Base-by-base conservation (phyloP, 2,888 invertebrate genomes). In the Rhyacophila evoluta region DNA sequence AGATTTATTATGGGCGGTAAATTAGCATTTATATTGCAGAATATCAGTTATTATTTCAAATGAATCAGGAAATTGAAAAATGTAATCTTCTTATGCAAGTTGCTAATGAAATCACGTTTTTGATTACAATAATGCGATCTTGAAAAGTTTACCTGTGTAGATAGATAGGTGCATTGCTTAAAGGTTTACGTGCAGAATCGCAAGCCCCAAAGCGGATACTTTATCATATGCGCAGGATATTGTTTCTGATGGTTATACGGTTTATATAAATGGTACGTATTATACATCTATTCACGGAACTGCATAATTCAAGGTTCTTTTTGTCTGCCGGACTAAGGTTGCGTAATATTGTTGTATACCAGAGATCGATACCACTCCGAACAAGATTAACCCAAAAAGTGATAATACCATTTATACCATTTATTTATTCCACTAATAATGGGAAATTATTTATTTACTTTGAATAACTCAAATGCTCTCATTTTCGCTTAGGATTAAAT, bases 221-320 rank as follows among this genome's bases (percentile, higher is more conserved):
- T 55, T 25, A 55, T 55, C 19, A 55, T 19, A 55, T 55, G 55
- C 55, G 1, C 55, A 25, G 55, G 55, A 55, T 55, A 55, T 19
- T 55, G 25, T 25, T 55, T 55, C 25, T 19, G 25, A 25, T 19
- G 19, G 19, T 19, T 19, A 8, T 19, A 6, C 19, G 19, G 19
- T 19, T 2, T 55, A 55, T 12, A 55, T 55, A 19, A 33, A 19
- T 25, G 19, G 15, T 55, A 25, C 8, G 10, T 55, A 55, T 55
- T 55, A 8, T 55, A 25, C 55, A 0, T 55, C 1, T 55, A 55
- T 25, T 55, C 55, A 55, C 55, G 55, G 55, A 55, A 55, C 55
- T 55, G 55, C 55, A 55, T 55, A 55, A 55, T 55, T 55, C 55
- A 55, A 55, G 55, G 55, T 55, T 55, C 25, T 19, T 55, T 15